Conservation (phyloP, 1,140 invertebrate genomes). For the Drosophila kepulauana region DNA sequence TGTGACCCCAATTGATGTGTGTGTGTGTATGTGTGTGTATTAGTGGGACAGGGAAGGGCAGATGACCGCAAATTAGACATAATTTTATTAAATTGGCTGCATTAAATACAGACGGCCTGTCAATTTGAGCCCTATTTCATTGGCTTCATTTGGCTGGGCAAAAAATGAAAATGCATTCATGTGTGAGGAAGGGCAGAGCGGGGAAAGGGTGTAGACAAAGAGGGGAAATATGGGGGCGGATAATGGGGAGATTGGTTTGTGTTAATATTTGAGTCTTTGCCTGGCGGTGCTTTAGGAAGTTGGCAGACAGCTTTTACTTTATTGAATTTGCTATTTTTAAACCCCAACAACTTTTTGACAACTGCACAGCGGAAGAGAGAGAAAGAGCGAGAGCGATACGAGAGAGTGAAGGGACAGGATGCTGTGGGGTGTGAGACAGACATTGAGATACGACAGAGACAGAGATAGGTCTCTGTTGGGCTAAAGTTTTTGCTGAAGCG, state of each 20-base stretch:
- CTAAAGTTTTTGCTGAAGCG: slow-evolving; percentile 17
- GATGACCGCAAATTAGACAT: slow-evolving; percentile 57
- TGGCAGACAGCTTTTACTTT: slow-evolving; percentile 42
- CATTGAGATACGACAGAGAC: neutral
- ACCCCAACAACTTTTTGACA: slow-evolving; percentile 39
- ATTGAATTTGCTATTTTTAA: slow-evolving; percentile 58
- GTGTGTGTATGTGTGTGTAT: neutral
- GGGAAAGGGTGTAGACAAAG: neutral
- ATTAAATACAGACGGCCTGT: slow-evolving; percentile 53
- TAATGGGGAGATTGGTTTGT: slow-evolving; percentile 17
- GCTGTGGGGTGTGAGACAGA: slow-evolving; percentile 13
- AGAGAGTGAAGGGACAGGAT: neutral
- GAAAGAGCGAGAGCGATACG: slow-evolving; percentile 7
- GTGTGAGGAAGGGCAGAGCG: neutral
- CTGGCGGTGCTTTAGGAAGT: slow-evolving; percentile 18
- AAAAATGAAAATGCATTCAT: slow-evolving; percentile 33
- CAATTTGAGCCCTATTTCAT: slow-evolving; percentile 46
- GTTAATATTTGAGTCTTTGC: slow-evolving; percentile 16
- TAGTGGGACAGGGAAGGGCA: neutral
- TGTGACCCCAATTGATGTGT: slow-evolving; percentile 16
- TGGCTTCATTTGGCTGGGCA: slow-evolving; percentile 49
- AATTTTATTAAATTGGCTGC: slow-evolving; percentile 57
- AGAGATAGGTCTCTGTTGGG: neutral
- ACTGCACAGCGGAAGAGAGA: neutral
- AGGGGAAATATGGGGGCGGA: neutral